Percentiles rank a stretch among this genome's conserved stretches.
Evolutionary conservation across 2,797 vertebrate species (phyloP).

Genomic region (Neosilurus hyrtlii): DNA sequence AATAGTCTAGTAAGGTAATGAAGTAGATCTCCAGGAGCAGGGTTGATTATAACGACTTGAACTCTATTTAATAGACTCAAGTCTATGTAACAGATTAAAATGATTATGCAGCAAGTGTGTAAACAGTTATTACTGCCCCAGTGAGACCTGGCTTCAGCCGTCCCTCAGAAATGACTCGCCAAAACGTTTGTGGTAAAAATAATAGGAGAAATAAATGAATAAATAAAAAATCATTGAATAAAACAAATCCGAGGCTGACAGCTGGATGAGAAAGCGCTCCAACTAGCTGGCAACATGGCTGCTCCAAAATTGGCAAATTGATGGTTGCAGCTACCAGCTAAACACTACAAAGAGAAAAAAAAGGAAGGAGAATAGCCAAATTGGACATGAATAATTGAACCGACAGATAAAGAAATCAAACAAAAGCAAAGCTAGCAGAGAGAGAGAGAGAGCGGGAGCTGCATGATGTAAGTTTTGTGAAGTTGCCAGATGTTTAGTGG

Average conservation of each 20-base stretch:
- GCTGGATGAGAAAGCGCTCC: conserved; percentile 18
- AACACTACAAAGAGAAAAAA: conserved; percentile 34
- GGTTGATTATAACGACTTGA: neutral
- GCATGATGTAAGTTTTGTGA: conserved; percentile 94
- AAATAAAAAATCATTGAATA: conserved; percentile 12
- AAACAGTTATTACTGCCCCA: neutral
- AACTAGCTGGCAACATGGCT: conserved; percentile 13
- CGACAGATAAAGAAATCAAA: conserved; percentile 65
- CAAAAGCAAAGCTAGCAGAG: conserved; percentile 28
- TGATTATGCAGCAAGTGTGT: neutral
- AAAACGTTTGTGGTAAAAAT: neutral
- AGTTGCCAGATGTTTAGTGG: conserved; percentile 86
- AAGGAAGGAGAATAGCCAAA: conserved; percentile 53
- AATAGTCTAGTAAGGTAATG: too few species aligned
- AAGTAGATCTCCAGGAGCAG: neutral
- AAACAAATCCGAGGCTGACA: conserved; percentile 12
- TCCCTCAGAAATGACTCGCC: neutral
- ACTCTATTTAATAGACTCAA: neutral
- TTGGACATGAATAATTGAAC: conserved; percentile 69
- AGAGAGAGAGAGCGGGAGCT: conserved; percentile 5
- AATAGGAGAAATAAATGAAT: neutral
- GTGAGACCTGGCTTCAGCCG: neutral
- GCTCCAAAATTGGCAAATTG: conserved; percentile 42
- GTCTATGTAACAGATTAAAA: neutral
- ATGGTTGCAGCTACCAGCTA: conserved; percentile 37